Evolutionary conservation across 2,797 vertebrate genomes (phyloP), one percentile per base, ranked within the genome.

Genomic region (Psittacula echo): DNA sequence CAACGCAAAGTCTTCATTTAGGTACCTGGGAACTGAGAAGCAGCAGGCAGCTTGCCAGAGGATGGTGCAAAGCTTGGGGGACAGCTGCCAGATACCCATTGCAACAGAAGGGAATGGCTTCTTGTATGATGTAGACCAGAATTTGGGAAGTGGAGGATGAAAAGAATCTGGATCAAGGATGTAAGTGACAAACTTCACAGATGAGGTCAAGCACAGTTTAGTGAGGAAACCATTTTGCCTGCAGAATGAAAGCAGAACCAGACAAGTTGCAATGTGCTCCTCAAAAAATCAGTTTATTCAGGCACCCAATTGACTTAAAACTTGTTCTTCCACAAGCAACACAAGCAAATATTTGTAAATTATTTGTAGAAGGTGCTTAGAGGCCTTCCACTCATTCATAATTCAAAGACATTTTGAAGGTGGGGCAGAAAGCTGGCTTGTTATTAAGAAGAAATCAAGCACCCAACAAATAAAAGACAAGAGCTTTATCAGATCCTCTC

Each of bases 401-500:
- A 95, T 76, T 85, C 90, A 92, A 87, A 95, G 86, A 58, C 29
- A 66, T 85, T 81, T 48, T 66, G 47, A 87, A 93, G 96, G 91
- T 62, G 81, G 65, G 84, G 95, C 86, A 85, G 61, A 93, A 90
- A 94, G 60, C 45, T 83, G 83, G 77, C 89, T 78, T 93, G 88
- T 95, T 81, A 95, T 97, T 95, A 95, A 50, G 74, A 70, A 82
- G 77, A 95, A 96, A 90, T 90, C 68, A 90, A 90, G 66, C 50
- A 83, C 11, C 41, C 45, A 51, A 83, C 60, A 94, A 95, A 80
- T 85, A 96, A 92, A 85, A 92, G 83, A 71, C 83, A 76, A 78
- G 90, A 77, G 53, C 29, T 82, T 94, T 96, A 97, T 97, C 96
- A 90, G 94, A 95, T 95, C 39, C 74, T 93, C 66, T 91, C 76